A percentile compares a stretch with the other conserved stretches of the same genome.
phyloP scores from a whole-genome alignment of 1,140 invertebrate genomes.

The Drosophila mayri region DNA sequence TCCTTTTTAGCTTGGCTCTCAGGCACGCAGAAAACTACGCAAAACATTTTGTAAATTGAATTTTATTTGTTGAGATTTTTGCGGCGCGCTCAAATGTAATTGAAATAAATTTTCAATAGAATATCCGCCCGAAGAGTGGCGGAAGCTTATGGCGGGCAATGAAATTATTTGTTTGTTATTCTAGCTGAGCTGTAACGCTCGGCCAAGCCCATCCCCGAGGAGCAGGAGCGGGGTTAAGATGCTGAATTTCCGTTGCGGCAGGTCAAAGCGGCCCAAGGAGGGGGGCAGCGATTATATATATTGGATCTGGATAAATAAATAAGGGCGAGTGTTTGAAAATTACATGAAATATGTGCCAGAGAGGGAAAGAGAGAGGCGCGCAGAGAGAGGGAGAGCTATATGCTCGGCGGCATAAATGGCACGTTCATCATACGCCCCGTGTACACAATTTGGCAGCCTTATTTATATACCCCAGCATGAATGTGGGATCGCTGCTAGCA shows the following conservation, averaged over 20 bases:
- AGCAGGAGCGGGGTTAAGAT: neutral
- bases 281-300: slow-evolving; percentile 4
- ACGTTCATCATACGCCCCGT: slow-evolving; percentile 81
- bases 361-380: neutral
- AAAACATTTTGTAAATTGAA: slow-evolving; percentile 82
- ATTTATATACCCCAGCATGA: slow-evolving; percentile 67
- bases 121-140: slow-evolving; percentile 67
- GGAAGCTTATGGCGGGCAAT: slow-evolving; percentile 75
- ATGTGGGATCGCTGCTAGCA: slow-evolving; percentile 31
- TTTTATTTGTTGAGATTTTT: slow-evolving; percentile 62
- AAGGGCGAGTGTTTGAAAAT: slow-evolving; percentile 58
- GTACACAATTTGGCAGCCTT: slow-evolving; percentile 74
- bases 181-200: slow-evolving; percentile 30
- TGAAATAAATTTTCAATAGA: slow-evolving; percentile 82
- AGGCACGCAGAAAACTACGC: slow-evolving; percentile 62
- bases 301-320: slow-evolving; percentile 55
- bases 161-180: slow-evolving; percentile 51
- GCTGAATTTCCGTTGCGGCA: slow-evolving; percentile 68
- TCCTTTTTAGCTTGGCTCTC: neutral
- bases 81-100: slow-evolving; percentile 67
- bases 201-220: neutral
- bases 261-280: slow-evolving; percentile 54
- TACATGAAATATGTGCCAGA: slow-evolving; percentile 65
- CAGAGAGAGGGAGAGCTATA: slow-evolving; percentile 28
- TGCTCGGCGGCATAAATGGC: slow-evolving; percentile 70